Percentiles rank a stretch among this genome's conserved stretches.
Conservation (phyloP, 2,888 invertebrate species). For the Cacoxenus indagator region DNA sequence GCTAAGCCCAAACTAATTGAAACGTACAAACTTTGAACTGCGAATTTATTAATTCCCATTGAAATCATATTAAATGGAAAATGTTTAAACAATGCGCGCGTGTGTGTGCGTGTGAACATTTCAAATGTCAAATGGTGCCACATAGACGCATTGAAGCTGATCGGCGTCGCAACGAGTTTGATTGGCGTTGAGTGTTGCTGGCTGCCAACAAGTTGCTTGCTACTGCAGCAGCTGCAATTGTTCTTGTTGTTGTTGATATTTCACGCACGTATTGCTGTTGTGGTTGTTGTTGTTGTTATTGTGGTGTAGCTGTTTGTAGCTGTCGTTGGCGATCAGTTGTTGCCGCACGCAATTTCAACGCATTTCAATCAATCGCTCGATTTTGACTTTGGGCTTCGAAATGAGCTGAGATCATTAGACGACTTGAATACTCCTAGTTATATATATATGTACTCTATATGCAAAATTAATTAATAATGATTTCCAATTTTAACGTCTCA, state of each 20-base stretch:
- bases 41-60: slow-evolving; percentile 7
- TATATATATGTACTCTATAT: too few relatives aligned
- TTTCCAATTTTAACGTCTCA: too few relatives aligned
- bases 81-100: background rate
- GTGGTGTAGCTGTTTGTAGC: too few relatives aligned
- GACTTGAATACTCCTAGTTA: too few relatives aligned
- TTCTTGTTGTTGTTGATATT: slow-evolving; percentile 10
- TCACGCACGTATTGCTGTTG: slow-evolving; percentile 10
- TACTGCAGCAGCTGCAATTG: background rate
- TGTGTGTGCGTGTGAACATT: background rate
- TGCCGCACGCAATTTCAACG: slow-evolving; percentile 57
- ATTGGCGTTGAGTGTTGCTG: background rate
- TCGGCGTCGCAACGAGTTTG: background rate
- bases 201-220: too few relatives aligned
- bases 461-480: too few relatives aligned
- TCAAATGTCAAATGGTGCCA: slow-evolving; percentile 15
- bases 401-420: background rate
- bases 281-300: slow-evolving; percentile 21
- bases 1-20: background rate
- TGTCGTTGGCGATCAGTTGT: background rate
- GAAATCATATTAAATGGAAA: slow-evolving; percentile 3
- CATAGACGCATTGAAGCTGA: background rate
- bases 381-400: slow-evolving; percentile 34
- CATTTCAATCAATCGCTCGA: slow-evolving; percentile 60
- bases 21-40: slow-evolving; percentile 1